A percentile compares a stretch with the other conserved stretches of the same genome.
phyloP scores from a whole-genome alignment of 2,797 vertebrate genomes.

The Cebuella pygmaea region DNA sequence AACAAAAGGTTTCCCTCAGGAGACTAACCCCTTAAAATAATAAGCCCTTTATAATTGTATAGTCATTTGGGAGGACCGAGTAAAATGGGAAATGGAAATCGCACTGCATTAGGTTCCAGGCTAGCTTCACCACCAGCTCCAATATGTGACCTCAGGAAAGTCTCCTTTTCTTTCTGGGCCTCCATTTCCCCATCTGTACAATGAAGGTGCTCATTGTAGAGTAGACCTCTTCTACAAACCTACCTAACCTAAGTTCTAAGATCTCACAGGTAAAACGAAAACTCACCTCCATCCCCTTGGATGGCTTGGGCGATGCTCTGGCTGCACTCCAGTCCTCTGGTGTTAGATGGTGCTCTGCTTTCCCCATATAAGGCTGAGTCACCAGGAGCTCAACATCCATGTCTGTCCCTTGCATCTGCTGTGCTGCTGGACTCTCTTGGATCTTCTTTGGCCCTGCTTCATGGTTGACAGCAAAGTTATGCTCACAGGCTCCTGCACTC shows the following conservation, averaged over 20 bases:
- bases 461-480: background rate
- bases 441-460: background rate
- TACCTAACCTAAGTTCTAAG: background rate
- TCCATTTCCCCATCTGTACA: background rate
- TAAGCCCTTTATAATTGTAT: background rate
- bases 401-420: background rate
- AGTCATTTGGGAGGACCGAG: background rate
- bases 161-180: background rate
- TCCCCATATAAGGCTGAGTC: background rate
- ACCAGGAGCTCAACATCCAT: rapidly evolving
- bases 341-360: background rate
- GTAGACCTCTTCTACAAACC: background rate
- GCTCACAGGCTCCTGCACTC: conserved; percentile 6
- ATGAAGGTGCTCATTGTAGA: background rate
- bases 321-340: too few relatives aligned
- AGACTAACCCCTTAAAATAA: background rate
- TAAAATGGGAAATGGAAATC: background rate
- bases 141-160: background rate
- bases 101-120: background rate
- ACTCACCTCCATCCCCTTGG: background rate
- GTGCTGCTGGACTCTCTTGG: background rate
- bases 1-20: background rate
- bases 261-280: background rate
- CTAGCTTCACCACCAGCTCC: background rate
- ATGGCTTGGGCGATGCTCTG: background rate